A percentile compares a stretch with the other conserved stretches of the same genome.
Conservation (phyloP, 2,888 invertebrate genomes). For the Acleris cristana region DNA sequence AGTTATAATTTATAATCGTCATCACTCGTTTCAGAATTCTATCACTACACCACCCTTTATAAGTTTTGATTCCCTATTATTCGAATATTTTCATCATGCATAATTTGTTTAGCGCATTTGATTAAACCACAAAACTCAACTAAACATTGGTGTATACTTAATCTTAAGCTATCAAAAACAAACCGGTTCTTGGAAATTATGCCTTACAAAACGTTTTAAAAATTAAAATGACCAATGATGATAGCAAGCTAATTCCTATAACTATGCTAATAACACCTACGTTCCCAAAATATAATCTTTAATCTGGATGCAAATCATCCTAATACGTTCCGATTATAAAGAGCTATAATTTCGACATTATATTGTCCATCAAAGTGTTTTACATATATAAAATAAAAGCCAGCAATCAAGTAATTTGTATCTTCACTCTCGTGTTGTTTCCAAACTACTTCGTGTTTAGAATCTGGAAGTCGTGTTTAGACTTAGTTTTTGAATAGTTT, state of each 20-base stretch:
- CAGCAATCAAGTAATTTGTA: conserved; percentile 81
- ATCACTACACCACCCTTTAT: neutral
- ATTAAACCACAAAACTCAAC: conserved; percentile 54
- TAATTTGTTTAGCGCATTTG: conserved; percentile 48
- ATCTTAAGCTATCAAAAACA: conserved; percentile 56
- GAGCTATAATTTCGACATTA: conserved; percentile 82
- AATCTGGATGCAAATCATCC: conserved; percentile 83
- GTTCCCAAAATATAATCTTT: conserved; percentile 82
- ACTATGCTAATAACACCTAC: conserved; percentile 82
- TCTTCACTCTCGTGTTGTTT: conserved; percentile 62
- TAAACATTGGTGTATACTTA: conserved; percentile 55
- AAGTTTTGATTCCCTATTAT: neutral
- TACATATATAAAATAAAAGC: conserved; percentile 81
- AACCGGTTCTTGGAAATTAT: conserved; percentile 65
- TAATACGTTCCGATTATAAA: conserved; percentile 82
- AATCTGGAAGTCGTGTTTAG: conserved; percentile 62
- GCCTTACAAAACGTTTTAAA: conserved; percentile 69
- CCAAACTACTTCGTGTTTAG: conserved; percentile 75
- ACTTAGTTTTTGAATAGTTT: conserved; percentile 62
- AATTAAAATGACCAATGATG: conserved; percentile 78
- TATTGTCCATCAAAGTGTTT: conserved; percentile 83
- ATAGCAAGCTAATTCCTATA: conserved; percentile 78
- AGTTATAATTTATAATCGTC: too few relatives aligned
- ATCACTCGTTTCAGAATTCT: neutral
- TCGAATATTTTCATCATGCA: conserved; percentile 17